Evolutionary conservation across 2,113 vertebrate species (phyloP).

Genomic region (Nycticorax nycticorax): DNA sequence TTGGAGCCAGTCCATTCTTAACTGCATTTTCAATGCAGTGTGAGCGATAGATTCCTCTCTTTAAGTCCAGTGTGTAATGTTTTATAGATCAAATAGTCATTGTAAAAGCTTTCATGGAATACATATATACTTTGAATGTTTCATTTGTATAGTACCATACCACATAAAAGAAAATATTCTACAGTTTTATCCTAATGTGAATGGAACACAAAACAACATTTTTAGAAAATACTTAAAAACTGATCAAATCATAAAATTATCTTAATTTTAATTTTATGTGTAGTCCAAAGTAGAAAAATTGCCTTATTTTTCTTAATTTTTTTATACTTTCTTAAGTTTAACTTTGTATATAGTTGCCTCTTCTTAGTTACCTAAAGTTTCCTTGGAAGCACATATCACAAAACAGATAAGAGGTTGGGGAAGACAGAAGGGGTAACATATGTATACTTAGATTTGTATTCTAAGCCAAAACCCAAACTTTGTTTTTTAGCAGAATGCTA

Average conservation of each 20-base stretch:
- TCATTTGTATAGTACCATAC: neutral
- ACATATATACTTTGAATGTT: neutral
- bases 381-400: neutral
- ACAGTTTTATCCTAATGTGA: neutral
- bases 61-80: neutral
- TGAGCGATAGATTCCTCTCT: neutral
- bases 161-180: neutral
- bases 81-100: neutral
- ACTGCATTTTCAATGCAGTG: neutral
- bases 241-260: neutral
- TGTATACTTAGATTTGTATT: neutral
- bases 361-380: neutral
- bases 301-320: neutral
- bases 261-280: neutral
- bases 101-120: neutral
- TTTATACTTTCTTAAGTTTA: neutral
- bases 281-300: neutral
- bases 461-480: neutral
- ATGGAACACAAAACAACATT: neutral
- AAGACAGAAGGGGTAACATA: neutral
- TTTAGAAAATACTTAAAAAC: neutral
- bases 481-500: neutral
- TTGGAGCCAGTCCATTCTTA: neutral
- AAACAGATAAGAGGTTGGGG: neutral
- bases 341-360: neutral